Evolutionary conservation across 2,888 invertebrate species (phyloP).

Genomic region (Protodeltote pygarga): DNA sequence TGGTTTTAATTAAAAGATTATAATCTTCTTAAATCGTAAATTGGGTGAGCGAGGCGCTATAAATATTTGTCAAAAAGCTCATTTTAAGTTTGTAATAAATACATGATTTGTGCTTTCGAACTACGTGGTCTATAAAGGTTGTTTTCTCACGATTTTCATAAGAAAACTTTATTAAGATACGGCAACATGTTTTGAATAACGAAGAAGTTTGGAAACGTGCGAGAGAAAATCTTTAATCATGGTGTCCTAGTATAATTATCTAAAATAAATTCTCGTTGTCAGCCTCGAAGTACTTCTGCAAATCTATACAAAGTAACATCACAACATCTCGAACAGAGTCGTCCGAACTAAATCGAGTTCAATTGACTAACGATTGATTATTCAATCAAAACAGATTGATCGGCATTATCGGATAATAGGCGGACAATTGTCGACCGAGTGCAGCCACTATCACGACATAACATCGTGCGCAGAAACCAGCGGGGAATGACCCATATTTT

Average conservation of each 20-base stretch:
- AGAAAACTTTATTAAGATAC: background rate
- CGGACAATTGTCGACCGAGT: conserved; percentile 61
- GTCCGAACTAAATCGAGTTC: conserved; percentile 72
- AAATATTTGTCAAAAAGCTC: conserved; percentile 59
- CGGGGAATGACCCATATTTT: background rate
- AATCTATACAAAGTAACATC: conserved; percentile 42
- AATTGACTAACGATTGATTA: conserved; percentile 86
- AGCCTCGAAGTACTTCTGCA: no score
- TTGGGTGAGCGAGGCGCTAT: conserved; percentile 52
- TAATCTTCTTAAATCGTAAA: conserved; percentile 62
- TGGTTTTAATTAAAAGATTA: conserved; percentile 64
- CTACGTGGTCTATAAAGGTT: conserved; percentile 2
- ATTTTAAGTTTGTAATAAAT: conserved; percentile 42
- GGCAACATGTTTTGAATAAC: background rate
- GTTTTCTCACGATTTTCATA: background rate
- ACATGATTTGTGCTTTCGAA: conserved; percentile 39
- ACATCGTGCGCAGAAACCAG: conserved; percentile 49
- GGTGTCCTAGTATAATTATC: no score
- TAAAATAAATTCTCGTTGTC: no score
- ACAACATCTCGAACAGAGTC: conserved; percentile 30
- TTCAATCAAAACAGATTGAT: conserved; percentile 85
- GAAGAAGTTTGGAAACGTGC: no score
- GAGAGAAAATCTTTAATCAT: no score
- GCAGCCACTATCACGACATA: conserved; percentile 52
- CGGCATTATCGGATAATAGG: conserved; percentile 83